A percentile compares a stretch with the other conserved stretches of the same genome.
phyloP scores from a whole-genome alignment of 2,888 invertebrate species.

The Polietes domitor region DNA sequence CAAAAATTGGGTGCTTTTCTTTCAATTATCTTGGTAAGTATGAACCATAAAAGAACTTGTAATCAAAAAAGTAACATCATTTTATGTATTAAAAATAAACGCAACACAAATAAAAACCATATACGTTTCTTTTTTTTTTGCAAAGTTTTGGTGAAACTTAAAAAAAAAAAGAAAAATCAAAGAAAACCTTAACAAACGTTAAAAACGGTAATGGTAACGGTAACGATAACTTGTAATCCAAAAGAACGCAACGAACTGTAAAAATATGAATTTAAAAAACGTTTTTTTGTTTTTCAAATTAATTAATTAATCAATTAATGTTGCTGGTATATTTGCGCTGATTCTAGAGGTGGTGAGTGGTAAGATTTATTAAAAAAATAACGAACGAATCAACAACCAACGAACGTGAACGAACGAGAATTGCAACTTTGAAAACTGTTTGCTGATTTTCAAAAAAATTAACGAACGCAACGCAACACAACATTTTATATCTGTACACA shows the following conservation, averaged over 20 bases:
- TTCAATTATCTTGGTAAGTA: slow-evolving; percentile 57
- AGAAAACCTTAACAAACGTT: slow-evolving; percentile 18
- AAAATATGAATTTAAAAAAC: slow-evolving; percentile 7
- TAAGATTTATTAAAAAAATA: slow-evolving; percentile 22
- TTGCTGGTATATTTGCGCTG: slow-evolving; percentile 26
- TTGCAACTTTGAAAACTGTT: slow-evolving; percentile 34
- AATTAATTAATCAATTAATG: not conserved
- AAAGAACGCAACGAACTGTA: slow-evolving; percentile 20
- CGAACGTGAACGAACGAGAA: slow-evolving; percentile 30
- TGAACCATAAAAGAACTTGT: slow-evolving; percentile 58
- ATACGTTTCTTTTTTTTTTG: not conserved
- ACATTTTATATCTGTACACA: slow-evolving; percentile 66
- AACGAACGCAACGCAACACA: slow-evolving; percentile 45
- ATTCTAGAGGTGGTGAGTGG: not conserved
- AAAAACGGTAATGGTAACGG: slow-evolving; percentile 23
- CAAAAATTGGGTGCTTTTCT: slow-evolving; percentile 61
- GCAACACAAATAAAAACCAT: slow-evolving; percentile 59
- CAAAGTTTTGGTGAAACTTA: not conserved
- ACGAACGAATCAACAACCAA: slow-evolving; percentile 47
- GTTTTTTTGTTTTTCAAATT: slow-evolving; percentile 15
- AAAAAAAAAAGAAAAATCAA: not conserved
- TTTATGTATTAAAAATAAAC: slow-evolving; percentile 63
- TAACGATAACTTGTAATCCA: slow-evolving; percentile 23
- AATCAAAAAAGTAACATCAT: slow-evolving; percentile 69
- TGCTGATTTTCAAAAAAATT: not conserved